Evolutionary conservation across 2,888 invertebrate genomes (phyloP).

Genomic region (Drosophila greeni): DNA sequence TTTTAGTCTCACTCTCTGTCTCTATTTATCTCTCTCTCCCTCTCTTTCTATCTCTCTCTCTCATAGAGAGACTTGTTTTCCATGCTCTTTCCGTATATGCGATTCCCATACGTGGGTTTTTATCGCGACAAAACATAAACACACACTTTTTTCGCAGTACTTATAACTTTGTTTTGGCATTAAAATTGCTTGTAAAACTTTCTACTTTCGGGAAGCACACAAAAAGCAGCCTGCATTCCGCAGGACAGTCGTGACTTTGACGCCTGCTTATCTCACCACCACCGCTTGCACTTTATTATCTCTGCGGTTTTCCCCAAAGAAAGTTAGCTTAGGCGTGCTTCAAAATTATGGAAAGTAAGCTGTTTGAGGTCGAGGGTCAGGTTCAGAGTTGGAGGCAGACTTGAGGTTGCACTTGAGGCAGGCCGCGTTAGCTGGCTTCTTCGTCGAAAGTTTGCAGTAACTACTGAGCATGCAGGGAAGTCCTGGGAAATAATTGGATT

Average conservation of each 20-base stretch:
- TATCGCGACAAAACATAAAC: conserved; percentile 68
- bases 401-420: conserved; percentile 17
- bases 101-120: conserved; percentile 43
- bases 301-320: conserved; percentile 59
- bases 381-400: conserved; percentile 8
- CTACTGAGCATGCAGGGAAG: neutral
- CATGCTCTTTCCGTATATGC: conserved; percentile 28
- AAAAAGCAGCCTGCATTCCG: conserved; percentile 53
- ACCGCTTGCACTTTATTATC: conserved; percentile 63
- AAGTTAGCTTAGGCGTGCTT: conserved; percentile 54
- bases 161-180: conserved; percentile 72
- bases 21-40: neutral
- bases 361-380: conserved; percentile 42
- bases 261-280: conserved; percentile 42
- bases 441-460: conserved; percentile 18
- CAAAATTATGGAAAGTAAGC: conserved; percentile 68
- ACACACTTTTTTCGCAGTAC: conserved; percentile 59
- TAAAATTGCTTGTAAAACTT: conserved; percentile 73
- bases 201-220: conserved; percentile 53
- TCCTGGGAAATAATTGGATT: conserved; percentile 32
- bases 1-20: conserved; percentile 8
- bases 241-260: conserved; percentile 44
- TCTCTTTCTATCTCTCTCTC: too few relatives aligned
- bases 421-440: conserved; percentile 33
- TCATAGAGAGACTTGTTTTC: too few relatives aligned